These are phyloP conservation scores for Sebastes alutus DNA, from an alignment of 2,797 vertebrate genomes.

Conservation along the genomic window DNA sequence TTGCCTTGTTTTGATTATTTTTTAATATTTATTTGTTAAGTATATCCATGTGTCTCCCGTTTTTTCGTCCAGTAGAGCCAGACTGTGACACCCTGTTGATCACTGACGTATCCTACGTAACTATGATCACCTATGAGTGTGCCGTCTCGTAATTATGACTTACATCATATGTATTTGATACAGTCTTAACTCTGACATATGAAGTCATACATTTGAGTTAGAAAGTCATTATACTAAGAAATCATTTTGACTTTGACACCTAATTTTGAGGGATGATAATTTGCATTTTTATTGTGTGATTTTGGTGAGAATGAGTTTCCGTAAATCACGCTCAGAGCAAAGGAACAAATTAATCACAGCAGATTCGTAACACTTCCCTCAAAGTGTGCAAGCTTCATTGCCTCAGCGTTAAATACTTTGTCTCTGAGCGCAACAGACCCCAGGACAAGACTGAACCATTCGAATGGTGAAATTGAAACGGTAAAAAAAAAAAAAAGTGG, in stretches of 20 bases:
- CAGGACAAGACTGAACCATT: not conserved
- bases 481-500: not conserved
- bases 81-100: not conserved
- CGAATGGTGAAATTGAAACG: slow-evolving; percentile 15
- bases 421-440: not conserved
- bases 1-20: not conserved
- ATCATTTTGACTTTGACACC: not conserved
- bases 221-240: not conserved
- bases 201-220: not conserved
- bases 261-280: not conserved
- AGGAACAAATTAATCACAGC: not conserved
- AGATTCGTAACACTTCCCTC: not conserved
- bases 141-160: not conserved
- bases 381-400: not conserved
- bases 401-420: not conserved
- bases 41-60: not conserved
- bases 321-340: not conserved
- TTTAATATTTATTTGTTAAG: not conserved
- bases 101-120: not conserved
- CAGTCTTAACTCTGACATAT: not conserved
- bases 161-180: not conserved
- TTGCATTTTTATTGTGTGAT: not conserved
- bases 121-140: not conserved
- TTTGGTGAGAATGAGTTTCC: not conserved
- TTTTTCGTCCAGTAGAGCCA: not conserved